Conservation (phyloP, 2,113 vertebrate species). For the Amblyornis subalaris region DNA sequence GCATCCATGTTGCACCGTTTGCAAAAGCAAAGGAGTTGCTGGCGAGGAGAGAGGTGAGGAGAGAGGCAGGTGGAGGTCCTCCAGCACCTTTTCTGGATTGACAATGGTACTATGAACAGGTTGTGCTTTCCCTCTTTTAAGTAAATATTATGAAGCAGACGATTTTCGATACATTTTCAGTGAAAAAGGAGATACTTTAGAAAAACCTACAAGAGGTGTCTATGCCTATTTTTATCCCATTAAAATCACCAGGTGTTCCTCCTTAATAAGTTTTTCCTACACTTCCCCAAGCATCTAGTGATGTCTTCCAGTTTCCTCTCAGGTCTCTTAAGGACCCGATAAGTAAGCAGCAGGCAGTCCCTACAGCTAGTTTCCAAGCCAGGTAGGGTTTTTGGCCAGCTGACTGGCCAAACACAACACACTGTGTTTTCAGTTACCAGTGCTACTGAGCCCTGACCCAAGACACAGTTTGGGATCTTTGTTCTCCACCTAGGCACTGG, state of each 20-base stretch:
- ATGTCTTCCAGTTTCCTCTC: not conserved
- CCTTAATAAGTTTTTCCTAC: not conserved
- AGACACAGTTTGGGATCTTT: not conserved
- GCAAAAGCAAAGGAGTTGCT: constrained; percentile 45
- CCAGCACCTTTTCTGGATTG: constrained; percentile 74
- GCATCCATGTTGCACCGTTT: not conserved
- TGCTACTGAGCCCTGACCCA: not conserved
- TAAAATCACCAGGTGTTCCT: not conserved
- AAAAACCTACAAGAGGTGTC: not conserved
- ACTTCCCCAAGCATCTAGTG: no score
- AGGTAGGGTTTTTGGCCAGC: not conserved
- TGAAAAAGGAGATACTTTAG: not conserved
- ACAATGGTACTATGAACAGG: constrained; percentile 78
- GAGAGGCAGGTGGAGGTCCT: constrained; percentile 44
- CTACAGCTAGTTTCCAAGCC: not conserved
- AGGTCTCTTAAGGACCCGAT: not conserved
- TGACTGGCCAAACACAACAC: not conserved
- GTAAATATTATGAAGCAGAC: not conserved
- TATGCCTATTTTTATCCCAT: not conserved
- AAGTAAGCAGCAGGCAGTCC: not conserved
- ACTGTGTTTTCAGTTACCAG: not conserved
- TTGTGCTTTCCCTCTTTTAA: constrained; percentile 22
- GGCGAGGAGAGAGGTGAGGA: not conserved
- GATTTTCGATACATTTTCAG: not conserved
- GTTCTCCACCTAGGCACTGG: not conserved